A percentile compares a stretch with the other conserved stretches of the same genome.
These are phyloP conservation scores for Strigamia transsilvanica DNA, from an alignment of 2,888 invertebrate genomes.

Conservation along the genomic window DNA sequence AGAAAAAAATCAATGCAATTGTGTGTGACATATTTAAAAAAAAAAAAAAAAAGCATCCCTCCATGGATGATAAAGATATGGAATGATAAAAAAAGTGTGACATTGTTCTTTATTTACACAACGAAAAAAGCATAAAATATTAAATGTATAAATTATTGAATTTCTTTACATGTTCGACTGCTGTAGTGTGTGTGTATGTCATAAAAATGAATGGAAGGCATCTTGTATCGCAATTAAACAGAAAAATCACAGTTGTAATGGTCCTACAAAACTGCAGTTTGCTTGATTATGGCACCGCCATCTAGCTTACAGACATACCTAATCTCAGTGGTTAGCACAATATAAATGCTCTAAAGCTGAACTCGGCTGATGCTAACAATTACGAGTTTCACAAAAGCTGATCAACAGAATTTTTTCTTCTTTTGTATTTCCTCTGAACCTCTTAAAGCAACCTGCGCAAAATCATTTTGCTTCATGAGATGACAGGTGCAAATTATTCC, in stretches of 20 bases:
- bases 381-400: not conserved
- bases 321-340: not conserved
- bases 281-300: not conserved
- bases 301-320: not conserved
- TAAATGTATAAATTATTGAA: conserved; percentile 14
- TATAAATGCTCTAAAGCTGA: conserved; percentile 5
- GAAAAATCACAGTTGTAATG: conserved; percentile 21
- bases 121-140: not conserved
- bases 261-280: not conserved
- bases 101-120: conserved; percentile 1
- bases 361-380: not conserved
- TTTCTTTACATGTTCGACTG: not conserved
- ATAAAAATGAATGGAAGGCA: conserved; percentile 7
- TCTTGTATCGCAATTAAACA: conserved; percentile 1
- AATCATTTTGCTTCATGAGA: not conserved
- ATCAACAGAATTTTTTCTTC: not conserved
- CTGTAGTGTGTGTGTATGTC: not conserved
- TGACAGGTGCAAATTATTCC: not conserved
- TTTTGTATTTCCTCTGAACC: too few relatives aligned
- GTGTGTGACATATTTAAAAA: not conserved
- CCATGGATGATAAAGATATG: conserved; percentile 28
- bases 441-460: not conserved
- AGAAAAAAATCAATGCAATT: conserved; percentile 41
- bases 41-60: conserved; percentile 1
- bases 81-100: conserved; percentile 3